These are phyloP conservation scores for Macrosteles quadrilineatus DNA, from an alignment of 1,140 invertebrate species.

Conservation along the genomic window DNA sequence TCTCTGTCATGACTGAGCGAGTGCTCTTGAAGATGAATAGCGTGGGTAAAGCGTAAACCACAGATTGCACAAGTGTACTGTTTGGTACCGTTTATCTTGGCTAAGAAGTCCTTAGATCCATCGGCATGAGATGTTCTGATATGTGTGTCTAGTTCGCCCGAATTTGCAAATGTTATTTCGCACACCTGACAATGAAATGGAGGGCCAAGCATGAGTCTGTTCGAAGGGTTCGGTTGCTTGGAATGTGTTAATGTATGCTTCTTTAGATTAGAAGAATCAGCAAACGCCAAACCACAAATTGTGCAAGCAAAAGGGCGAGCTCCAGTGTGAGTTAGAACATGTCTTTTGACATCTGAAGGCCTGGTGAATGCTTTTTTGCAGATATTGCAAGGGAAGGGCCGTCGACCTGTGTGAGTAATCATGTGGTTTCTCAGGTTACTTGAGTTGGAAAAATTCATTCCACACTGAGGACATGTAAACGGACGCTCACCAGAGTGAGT, in stretches of 20 bases:
- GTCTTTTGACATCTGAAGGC: constrained; percentile 61
- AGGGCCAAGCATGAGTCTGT: neutral
- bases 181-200: constrained; percentile 21
- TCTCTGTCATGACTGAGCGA: constrained; percentile 50
- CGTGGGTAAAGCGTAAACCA: constrained; percentile 43
- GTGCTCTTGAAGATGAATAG: constrained; percentile 42
- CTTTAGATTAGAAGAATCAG: constrained; percentile 41
- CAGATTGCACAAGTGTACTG: constrained; percentile 45
- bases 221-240: constrained; percentile 27
- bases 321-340: constrained; percentile 49
- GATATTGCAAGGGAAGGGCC: constrained; percentile 62
- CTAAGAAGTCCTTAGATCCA: neutral
- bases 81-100: constrained; percentile 27
- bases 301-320: constrained; percentile 41
- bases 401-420: constrained; percentile 63
- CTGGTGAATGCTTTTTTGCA: constrained; percentile 63
- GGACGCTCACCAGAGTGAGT: constrained; percentile 62
- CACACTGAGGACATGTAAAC: constrained; percentile 69
- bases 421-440: constrained; percentile 61
- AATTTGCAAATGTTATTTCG: constrained; percentile 28
- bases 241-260: constrained; percentile 41
- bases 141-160: constrained; percentile 40
- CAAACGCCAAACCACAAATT: constrained; percentile 41
- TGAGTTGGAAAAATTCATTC: constrained; percentile 51
- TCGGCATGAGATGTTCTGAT: neutral